phyloP scores from a whole-genome alignment of 2,113 vertebrate species.

The Xiphorhynchus elegans region DNA sequence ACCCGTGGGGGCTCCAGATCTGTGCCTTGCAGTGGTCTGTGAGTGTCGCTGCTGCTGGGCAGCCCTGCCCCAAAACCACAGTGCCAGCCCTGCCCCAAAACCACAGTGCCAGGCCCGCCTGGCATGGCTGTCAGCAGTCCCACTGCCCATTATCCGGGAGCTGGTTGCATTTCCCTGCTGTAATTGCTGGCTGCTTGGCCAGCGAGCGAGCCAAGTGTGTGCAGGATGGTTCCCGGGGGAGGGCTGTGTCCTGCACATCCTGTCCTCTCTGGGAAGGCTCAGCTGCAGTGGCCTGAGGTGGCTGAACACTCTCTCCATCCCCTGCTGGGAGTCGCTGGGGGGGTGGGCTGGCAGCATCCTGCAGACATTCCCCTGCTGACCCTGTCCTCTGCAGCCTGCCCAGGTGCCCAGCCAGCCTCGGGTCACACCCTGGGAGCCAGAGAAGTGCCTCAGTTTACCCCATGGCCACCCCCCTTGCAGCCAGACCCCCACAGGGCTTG shows the following conservation, averaged over 20 bases:
- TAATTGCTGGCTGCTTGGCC: not conserved
- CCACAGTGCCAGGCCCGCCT: fast-evolving
- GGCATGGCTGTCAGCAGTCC: not conserved
- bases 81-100: not conserved
- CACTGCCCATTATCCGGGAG: fast-evolving
- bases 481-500: not conserved
- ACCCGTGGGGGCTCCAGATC: fast-evolving
- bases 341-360: not conserved
- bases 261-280: not conserved
- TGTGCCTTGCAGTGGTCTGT: not conserved
- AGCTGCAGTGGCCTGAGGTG: not conserved
- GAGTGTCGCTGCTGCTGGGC: not conserved
- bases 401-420: not conserved
- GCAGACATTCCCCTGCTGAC: not conserved
- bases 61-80: not conserved
- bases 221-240: not conserved
- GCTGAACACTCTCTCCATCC: not conserved
- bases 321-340: not conserved
- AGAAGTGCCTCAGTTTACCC: not conserved
- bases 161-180: not conserved
- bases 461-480: no score
- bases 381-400: not conserved
- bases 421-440: not conserved
- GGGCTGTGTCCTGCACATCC: not conserved
- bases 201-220: fast-evolving